These are phyloP conservation scores for Eulemur coronatus DNA, from an alignment of 2,797 vertebrate species.

Conservation along the genomic window DNA sequence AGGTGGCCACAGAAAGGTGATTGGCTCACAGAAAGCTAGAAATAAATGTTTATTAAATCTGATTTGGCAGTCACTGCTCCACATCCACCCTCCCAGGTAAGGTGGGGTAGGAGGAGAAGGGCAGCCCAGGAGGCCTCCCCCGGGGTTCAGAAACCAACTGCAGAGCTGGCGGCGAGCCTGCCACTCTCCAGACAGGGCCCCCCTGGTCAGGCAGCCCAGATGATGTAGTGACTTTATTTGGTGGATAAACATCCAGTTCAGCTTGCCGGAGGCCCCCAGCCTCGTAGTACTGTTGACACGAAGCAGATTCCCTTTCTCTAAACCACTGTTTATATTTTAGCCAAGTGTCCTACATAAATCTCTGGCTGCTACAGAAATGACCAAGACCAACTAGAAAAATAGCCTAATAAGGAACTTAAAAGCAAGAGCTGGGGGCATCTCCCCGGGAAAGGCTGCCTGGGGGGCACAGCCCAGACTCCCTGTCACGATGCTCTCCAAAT, in stretches of 20 bases:
- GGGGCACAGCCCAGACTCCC: not conserved
- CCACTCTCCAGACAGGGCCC: not conserved
- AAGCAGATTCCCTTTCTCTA: conserved; percentile 54
- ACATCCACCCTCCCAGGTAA: not conserved
- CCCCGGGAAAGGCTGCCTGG: not conserved
- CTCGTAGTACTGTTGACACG: conserved; percentile 24
- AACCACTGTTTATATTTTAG: conserved; percentile 64
- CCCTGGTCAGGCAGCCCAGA: conserved; percentile 5
- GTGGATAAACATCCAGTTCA: not conserved
- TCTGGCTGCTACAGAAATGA: conserved; percentile 69
- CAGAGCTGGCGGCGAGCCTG: not conserved
- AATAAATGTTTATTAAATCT: not conserved
- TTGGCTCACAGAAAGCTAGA: not conserved
- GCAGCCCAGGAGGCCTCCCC: not conserved
- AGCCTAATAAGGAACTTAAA: conserved; percentile 74
- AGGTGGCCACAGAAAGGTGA: not conserved
- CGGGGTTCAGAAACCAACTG: not conserved
- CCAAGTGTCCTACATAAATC: conserved; percentile 60
- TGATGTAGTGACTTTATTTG: conserved; percentile 43
- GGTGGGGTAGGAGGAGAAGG: not conserved
- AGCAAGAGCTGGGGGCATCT: conserved; percentile 62
- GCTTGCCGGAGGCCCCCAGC: not conserved
- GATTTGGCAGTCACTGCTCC: not conserved
- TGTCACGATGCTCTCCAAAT: not conserved
- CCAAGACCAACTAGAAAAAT: conserved; percentile 40